These are phyloP conservation scores for Catonia carolina DNA, from an alignment of 2,888 invertebrate species.

Conservation along the genomic window DNA sequence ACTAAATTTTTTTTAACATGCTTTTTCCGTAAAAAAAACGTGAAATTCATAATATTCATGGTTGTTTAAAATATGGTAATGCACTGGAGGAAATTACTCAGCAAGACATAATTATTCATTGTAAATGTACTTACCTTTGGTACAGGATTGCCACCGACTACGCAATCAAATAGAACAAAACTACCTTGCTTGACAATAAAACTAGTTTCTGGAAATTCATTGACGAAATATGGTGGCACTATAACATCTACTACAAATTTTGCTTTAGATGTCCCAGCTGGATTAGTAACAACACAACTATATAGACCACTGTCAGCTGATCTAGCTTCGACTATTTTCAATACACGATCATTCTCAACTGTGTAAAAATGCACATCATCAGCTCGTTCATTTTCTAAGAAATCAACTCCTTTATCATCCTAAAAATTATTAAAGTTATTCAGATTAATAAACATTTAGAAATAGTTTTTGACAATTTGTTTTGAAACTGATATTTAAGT, in stretches of 20 bases:
- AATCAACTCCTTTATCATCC: constrained; percentile 27
- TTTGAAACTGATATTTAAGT: too few species aligned
- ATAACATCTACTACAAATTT: constrained; percentile 50
- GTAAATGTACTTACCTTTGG: constrained; percentile 41
- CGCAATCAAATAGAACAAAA: constrained; percentile 46
- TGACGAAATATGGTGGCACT: constrained; percentile 44
- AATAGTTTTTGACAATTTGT: too few species aligned
- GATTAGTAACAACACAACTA: constrained; percentile 54
- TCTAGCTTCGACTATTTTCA: constrained; percentile 31
- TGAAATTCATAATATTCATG: too few species aligned
- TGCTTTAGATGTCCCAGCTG: constrained; percentile 50
- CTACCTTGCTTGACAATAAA: constrained; percentile 44
- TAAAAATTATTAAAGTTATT: constrained; percentile 1
- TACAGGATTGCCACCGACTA: constrained; percentile 44
- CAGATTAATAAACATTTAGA: too few species aligned
- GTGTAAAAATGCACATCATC: constrained; percentile 31
- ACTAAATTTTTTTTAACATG: too few species aligned
- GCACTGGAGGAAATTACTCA: too few species aligned
- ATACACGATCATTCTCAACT: constrained; percentile 28
- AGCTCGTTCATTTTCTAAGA: constrained; percentile 28
- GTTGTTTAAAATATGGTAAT: too few species aligned
- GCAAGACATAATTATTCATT: too few species aligned
- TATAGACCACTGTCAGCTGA: constrained; percentile 48
- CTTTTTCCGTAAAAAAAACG: too few species aligned
- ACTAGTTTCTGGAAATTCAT: constrained; percentile 30